Evolutionary conservation across 1,140 invertebrate genomes (phyloP), one percentile per base, ranked within the genome.

Genomic region (Maniola jurtina): DNA sequence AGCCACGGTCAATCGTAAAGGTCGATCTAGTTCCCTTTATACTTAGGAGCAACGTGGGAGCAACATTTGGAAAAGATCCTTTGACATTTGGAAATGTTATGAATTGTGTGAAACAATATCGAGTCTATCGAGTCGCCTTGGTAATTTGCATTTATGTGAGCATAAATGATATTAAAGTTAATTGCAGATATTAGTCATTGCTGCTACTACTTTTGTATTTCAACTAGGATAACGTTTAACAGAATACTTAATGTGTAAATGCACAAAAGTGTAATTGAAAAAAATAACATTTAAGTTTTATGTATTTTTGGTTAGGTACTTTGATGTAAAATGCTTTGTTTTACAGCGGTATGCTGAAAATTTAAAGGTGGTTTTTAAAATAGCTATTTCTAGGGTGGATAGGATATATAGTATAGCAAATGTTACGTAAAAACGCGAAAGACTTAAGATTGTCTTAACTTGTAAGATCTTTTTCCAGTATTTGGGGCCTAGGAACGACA

Each of bases 71-170:
- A 69, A 69, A 65, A 66, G 61, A 61, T 64, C 61, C 62, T 64
- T 63, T 72, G 69, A 68, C 74, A 73, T 76, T 76, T 75, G 64
- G 64, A 63, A 68, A 71, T 69, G 57, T 47, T 70, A 61, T 16
- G 54, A 68, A 58, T 63, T 58, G 47, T 45, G 42, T 56, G 15
- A 42, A 34, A 55, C 34, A 55, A 35, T 55, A 55, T 55, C 13
- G 6, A 14, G 54, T 55, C 25, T 35, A 55, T 55, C 13, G 6
- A 14, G 54, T 55, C 25, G 11, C 54, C 33, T 55, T 55, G 13
- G 33, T 35, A 34, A 34, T 52, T 52, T 25, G 25, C 48, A 52
- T 52, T 52, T 52, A 33, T 52, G 15, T 48, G n/a, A 15, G 10
- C 14, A 15, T 10, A 4, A 38, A 7, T 38, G 7, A 45, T 11